phyloP scores from a whole-genome alignment of 2,797 vertebrate genomes.

The Gymnodraco acuticeps region DNA sequence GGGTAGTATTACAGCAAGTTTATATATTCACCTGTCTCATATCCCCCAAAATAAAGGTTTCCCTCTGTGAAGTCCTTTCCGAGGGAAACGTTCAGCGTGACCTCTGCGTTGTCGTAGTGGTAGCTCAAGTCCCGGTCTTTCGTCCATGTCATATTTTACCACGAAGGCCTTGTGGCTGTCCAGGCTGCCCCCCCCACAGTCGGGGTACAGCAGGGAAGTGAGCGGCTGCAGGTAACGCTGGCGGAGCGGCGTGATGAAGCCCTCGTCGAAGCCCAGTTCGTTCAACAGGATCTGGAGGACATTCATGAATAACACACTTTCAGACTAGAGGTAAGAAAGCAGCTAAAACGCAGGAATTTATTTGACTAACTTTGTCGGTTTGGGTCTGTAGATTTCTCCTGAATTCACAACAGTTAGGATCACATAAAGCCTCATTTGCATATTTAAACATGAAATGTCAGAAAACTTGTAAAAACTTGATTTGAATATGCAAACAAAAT shows the following conservation, averaged over 20 bases:
- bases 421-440: no score
- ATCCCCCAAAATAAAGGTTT: constrained; percentile 93
- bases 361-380: neutral
- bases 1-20: neutral
- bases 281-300: constrained; percentile 89
- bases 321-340: neutral
- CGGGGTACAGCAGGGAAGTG: constrained; percentile 89
- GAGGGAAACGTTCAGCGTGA: constrained; percentile 94
- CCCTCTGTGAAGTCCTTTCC: constrained; percentile 93
- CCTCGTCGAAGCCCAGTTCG: constrained; percentile 92
- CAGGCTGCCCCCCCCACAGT: constrained; percentile 87
- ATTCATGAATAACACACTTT: neutral
- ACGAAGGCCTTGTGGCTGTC: constrained; percentile 96
- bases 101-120: constrained; percentile 96
- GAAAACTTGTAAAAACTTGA: no score
- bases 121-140: constrained; percentile 92
- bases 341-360: neutral
- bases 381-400: no score
- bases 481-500: no score
- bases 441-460: no score
- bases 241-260: constrained; percentile 89
- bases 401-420: no score
- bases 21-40: constrained; percentile 88
- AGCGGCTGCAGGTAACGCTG: constrained; percentile 89
- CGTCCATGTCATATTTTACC: constrained; percentile 90